Base-by-base conservation (phyloP, 2,113 vertebrate species). In the Passer domesticus region DNA sequence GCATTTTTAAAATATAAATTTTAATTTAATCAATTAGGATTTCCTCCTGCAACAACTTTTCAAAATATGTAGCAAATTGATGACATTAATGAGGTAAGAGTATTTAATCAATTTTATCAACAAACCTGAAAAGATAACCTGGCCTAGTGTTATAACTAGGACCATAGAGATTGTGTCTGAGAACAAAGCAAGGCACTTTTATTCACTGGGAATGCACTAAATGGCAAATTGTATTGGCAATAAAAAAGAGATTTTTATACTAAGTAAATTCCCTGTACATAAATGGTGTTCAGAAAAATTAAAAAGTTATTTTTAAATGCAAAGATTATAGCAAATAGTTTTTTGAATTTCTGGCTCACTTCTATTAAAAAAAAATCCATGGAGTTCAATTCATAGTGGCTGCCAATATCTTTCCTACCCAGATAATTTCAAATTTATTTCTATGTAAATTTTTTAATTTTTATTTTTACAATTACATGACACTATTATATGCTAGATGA, bases 101-200 rank as follows among this genome's bases (percentile, higher is more conserved):
- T 39, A 47, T 68, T 87, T 79, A 7, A 64, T 31, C 31, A 49
- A 44, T 80, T 83, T 95, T 50, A 58, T 13, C 9, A 62, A 58
- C 3, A 75, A 68, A 72, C 17, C 5, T 0, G 0, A 64, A 24
- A 74, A 49, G 25, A 68, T 24, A 75, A 41, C 7, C 15, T 60
- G 28, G 41, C 15, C 41, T 84, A 23, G 3, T 46, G 28, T 28
- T 79, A 63, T 13, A 83, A n/a, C 18, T 69, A n/a, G 72, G 73
- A 66, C 7, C 18, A 55, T 7, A 50, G 4, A 49, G 24, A 33
- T 25, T 66, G 49, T 75, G 12, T 53, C 37, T 44, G 22, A 60
- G 88, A 72, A 41, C 2, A 49, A 80, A 88, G 28, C 6, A 56
- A 53, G 15, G 10, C 20, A 46, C 12, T 53, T 83, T 6, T 53